Conservation (phyloP, 2,113 vertebrate genomes). For the Triplophysa tibetana region DNA sequence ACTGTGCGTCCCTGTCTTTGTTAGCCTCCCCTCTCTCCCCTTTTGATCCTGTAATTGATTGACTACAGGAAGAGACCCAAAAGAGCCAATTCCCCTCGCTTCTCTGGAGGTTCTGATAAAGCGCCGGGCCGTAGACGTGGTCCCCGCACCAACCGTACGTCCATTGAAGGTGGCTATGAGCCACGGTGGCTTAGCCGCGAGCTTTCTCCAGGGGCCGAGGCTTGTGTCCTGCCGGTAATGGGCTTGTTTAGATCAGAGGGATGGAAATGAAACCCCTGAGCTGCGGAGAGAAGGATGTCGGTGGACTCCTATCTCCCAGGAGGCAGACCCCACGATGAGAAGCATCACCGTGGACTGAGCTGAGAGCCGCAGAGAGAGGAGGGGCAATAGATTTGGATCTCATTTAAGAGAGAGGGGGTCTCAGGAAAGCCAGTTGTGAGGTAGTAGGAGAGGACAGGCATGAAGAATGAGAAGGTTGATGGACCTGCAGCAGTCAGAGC, state of each 20-base stretch:
- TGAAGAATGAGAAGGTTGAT: slow-evolving; percentile 48
- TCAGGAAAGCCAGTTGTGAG: slow-evolving; percentile 47
- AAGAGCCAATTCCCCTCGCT: slow-evolving; percentile 75
- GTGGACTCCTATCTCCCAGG: slow-evolving; percentile 66
- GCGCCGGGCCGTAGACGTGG: slow-evolving; percentile 35
- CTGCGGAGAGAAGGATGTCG: slow-evolving; percentile 58
- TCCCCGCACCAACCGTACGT: slow-evolving; percentile 62
- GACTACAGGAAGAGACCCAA: slow-evolving; percentile 77
- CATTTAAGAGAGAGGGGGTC: slow-evolving; percentile 64
- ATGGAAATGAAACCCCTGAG: slow-evolving; percentile 77
- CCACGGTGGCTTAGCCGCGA: slow-evolving; percentile 74
- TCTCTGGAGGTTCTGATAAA: slow-evolving; percentile 79
- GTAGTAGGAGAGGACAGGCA: slow-evolving; percentile 37
- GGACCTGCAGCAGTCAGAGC: slow-evolving; percentile 3
- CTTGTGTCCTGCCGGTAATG: slow-evolving; percentile 69
- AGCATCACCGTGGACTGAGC: slow-evolving; percentile 50
- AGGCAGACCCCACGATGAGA: slow-evolving; percentile 54
- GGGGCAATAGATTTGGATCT: slow-evolving; percentile 68
- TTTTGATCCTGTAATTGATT: slow-evolving; percentile 83
- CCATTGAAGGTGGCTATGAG: slow-evolving; percentile 71
- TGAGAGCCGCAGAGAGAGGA: slow-evolving; percentile 60
- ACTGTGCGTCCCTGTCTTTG: slow-evolving; percentile 66
- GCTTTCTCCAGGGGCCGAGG: slow-evolving; percentile 65
- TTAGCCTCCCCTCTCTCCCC: slow-evolving; percentile 69
- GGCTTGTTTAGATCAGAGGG: slow-evolving; percentile 80